Evolutionary conservation across 2,113 vertebrate genomes (phyloP).

Genomic region (Bucco capensis): DNA sequence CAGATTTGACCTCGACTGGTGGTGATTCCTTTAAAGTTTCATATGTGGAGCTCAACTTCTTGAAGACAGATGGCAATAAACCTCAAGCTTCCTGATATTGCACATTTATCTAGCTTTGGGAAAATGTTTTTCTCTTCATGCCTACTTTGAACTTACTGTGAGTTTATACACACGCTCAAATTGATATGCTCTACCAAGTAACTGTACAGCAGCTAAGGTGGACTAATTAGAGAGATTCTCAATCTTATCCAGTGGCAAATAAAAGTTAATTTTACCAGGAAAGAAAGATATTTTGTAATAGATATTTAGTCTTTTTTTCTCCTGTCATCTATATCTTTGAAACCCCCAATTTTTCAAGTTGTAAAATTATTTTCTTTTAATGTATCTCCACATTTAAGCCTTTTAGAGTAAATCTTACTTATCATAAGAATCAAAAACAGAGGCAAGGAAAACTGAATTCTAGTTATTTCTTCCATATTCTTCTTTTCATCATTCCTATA

Average conservation of each 20-base stretch:
- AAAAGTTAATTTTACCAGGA: background rate
- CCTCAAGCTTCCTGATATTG: background rate
- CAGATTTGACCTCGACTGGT: background rate
- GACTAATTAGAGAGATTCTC: background rate
- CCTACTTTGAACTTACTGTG: background rate
- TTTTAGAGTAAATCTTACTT: background rate
- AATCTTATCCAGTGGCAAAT: background rate
- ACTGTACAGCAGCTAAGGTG: background rate
- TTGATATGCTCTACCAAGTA: background rate
- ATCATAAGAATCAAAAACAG: background rate
- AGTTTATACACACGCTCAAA: background rate
- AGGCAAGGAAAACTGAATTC: background rate
- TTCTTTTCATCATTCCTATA: background rate
- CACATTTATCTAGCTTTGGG: background rate
- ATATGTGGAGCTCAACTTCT: background rate
- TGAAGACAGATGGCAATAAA: background rate
- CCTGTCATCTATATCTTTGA: background rate
- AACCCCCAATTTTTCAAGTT: background rate
- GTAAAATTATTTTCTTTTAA: background rate
- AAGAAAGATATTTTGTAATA: background rate
- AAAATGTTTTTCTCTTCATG: background rate
- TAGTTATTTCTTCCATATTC: background rate
- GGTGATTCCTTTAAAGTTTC: background rate
- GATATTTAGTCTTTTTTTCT: background rate
- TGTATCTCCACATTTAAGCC: background rate